Percentiles rank a stretch among this genome's conserved stretches.
Conservation (phyloP, 2,888 invertebrate genomes). For the Callimorpha dominula region DNA sequence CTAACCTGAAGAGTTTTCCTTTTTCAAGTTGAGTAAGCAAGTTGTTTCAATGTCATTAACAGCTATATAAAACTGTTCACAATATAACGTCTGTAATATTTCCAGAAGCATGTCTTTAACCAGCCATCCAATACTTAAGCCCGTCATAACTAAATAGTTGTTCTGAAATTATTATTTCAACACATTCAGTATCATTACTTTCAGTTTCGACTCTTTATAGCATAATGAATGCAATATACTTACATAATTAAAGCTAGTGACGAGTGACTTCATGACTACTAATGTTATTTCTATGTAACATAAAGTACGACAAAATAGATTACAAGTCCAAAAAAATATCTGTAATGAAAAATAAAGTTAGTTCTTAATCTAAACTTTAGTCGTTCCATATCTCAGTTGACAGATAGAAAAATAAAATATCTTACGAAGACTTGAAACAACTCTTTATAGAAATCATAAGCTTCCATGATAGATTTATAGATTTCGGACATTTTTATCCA, state of each 20-base stretch:
- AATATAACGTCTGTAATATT: background rate
- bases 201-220: background rate
- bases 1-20: background rate
- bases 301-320: background rate
- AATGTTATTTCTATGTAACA: background rate
- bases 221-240: background rate
- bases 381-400: background rate
- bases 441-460: background rate
- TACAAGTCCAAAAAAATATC: background rate
- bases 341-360: background rate
- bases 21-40: background rate
- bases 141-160: background rate
- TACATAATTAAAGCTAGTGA: background rate
- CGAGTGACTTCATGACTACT: background rate
- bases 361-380: no score
- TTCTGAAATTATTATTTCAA: background rate
- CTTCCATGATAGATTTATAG: background rate
- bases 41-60: background rate
- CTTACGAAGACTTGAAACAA: background rate
- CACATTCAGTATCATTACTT: background rate
- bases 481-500: background rate
- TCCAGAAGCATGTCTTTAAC: background rate
- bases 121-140: background rate
- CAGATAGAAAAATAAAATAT: background rate
- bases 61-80: background rate